These are phyloP conservation scores for Pantherophis alleghaniensis DNA, from an alignment of 2,797 vertebrate species.

Conservation along the genomic window DNA sequence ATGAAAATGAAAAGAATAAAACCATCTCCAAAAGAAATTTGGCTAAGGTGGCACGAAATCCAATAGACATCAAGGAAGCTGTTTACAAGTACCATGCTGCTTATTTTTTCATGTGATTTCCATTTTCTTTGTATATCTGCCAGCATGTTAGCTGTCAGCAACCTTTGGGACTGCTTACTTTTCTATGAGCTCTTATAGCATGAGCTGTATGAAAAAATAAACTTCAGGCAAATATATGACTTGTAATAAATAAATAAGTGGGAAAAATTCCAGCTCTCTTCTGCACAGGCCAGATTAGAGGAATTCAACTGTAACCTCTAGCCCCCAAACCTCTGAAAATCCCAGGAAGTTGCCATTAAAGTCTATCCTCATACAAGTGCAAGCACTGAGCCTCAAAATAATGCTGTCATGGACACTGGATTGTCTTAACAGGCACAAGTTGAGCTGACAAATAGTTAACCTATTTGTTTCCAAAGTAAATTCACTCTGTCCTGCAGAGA, in stretches of 20 bases:
- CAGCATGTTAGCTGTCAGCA: neutral
- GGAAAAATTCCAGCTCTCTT: neutral
- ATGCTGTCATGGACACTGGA: neutral
- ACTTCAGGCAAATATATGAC: neutral
- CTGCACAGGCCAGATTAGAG: neutral
- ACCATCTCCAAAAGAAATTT: neutral
- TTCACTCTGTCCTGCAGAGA: neutral
- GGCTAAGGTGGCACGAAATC: neutral
- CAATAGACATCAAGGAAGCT: neutral
- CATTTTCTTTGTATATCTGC: neutral
- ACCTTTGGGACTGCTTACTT: neutral
- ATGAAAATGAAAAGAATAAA: neutral
- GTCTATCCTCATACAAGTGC: neutral
- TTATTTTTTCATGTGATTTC: neutral
- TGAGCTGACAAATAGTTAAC: slow-evolving; percentile 25
- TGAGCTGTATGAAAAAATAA: neutral
- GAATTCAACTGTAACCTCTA: neutral
- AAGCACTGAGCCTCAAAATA: neutral
- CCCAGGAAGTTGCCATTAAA: neutral
- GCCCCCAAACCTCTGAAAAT: slow-evolving; percentile 23
- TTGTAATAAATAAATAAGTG: slow-evolving; percentile 5
- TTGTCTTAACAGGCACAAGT: rapidly evolving
- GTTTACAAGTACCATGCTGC: neutral
- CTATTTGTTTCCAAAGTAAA: neutral
- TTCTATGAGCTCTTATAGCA: neutral